Percentiles rank a stretch among this genome's conserved stretches.
These are phyloP conservation scores for Aphis gossypii DNA, from an alignment of 1,140 invertebrate species.

Conservation along the genomic window DNA sequence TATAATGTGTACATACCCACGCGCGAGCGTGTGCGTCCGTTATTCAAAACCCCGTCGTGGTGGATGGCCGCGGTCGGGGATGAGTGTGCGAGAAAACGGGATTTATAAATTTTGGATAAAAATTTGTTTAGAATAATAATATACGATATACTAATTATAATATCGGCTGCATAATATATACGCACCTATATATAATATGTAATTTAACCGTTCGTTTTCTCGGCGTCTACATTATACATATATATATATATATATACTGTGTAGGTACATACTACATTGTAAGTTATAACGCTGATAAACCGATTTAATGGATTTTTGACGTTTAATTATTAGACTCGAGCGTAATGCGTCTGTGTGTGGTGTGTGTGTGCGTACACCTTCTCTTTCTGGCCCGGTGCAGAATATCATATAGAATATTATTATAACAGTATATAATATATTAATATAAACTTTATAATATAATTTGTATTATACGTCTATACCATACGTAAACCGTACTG, in stretches of 20 bases:
- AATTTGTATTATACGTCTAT: background rate
- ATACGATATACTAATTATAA: background rate
- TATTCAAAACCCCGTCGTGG: background rate
- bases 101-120: background rate
- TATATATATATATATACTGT: background rate
- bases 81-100: background rate
- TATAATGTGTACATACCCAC: background rate
- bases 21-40: background rate
- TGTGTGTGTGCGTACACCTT: background rate
- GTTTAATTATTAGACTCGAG: constrained; percentile 15
- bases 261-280: background rate
- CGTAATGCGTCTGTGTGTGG: background rate
- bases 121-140: background rate
- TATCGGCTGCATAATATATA: background rate
- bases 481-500: too few relatives aligned
- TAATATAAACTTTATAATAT: background rate
- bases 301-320: constrained; percentile 32
- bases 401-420: background rate
- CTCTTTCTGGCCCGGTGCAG: background rate
- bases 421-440: background rate
- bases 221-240: background rate
- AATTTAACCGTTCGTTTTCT: background rate
- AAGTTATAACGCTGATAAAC: constrained; percentile 14
- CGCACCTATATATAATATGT: too few relatives aligned
- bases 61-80: background rate